Evolutionary conservation across 2,113 vertebrate species (phyloP), one percentile per base, ranked within the genome.

Genomic region (Forbesichthys papilliferus): DNA sequence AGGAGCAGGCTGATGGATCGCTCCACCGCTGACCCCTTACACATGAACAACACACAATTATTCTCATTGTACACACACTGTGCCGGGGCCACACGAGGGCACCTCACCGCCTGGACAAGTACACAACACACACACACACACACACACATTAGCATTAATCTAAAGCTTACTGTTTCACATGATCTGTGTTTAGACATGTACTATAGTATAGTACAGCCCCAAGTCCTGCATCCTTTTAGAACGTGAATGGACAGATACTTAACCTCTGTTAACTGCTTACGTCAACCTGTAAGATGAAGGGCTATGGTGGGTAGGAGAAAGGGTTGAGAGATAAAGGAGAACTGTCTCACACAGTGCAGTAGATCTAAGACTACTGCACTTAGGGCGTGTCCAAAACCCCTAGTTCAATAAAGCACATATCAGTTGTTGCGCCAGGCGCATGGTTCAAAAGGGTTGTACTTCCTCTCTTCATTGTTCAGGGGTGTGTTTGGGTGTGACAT

Each of bases 281-380:
- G 90, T 89, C 90, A 91, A 92, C 91, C 90, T 93, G 92, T 91
- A 81, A 85, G 75, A 87, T 79, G 64, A 27, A 74, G 69, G 73
- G 70, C 69, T 87, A 87, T 88, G 20, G 58, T 27, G 55, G 52
- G 51, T 53, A 48, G 18, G 64, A 52, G 58, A 63, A 60, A 67
- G 62, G 11, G 72, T 1, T 36, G 47, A 10, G 61, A 46, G 60
- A 52, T 58, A 57, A 9, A 48, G 14, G 42, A 9, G 34, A 7
- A 14, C 52, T 7, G 13, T 14, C 52, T 14, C 51, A 52, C 51
- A 52, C 55, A 1, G 11, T 2, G 27, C 27, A 27, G 20, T 20
- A 20, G 20, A 20, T 20, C 20, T 20, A 20, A 20, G 20, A 20
- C 27, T 27, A 27, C 27, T 27, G 27, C 27, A 27, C 2, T 27